Conservation (phyloP, 2,113 vertebrate species). For the Centrocercus urophasianus region DNA sequence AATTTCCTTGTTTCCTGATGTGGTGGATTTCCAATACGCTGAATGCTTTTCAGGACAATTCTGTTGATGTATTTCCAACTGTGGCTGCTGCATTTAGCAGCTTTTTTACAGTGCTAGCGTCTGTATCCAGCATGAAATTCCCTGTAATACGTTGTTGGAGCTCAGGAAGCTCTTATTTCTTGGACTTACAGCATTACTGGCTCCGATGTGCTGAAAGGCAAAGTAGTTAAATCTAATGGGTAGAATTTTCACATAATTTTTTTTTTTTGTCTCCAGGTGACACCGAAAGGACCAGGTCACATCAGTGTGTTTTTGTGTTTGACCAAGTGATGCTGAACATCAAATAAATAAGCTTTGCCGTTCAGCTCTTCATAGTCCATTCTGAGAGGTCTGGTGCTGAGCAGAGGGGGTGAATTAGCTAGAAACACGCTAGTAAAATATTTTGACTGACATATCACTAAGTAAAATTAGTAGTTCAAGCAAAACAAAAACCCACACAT, state of each 20-base stretch:
- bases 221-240: background rate
- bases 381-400: background rate
- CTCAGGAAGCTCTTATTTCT: background rate
- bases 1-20: background rate
- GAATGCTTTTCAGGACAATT: background rate
- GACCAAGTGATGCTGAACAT: background rate
- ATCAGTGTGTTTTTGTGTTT: background rate
- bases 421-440: background rate
- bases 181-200: background rate
- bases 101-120: background rate
- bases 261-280: background rate
- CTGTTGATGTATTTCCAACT: rapidly evolving
- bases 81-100: background rate
- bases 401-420: background rate
- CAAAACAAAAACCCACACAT: background rate
- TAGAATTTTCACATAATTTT: background rate
- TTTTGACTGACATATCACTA: background rate
- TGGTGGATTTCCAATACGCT: background rate
- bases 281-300: background rate
- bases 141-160: background rate
- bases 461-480: background rate
- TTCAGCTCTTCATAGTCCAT: background rate
- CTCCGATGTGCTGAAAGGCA: background rate
- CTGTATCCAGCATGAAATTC: background rate
- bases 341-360: background rate